phyloP scores from a whole-genome alignment of 1,140 invertebrate genomes.

The Pteromalus puparum region DNA sequence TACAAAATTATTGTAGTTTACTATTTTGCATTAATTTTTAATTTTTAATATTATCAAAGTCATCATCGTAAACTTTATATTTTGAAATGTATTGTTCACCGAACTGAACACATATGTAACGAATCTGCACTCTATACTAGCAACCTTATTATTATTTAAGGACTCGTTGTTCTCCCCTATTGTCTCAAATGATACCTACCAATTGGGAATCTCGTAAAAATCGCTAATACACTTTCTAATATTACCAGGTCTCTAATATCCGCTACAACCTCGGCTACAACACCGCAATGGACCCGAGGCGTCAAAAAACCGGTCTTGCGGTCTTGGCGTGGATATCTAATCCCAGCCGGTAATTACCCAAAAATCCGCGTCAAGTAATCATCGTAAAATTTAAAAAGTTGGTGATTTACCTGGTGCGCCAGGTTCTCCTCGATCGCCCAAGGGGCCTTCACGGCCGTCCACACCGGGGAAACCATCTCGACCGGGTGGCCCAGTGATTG shows the following conservation, averaged over 20 bases:
- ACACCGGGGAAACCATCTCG: constrained; percentile 78
- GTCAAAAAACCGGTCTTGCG: neutral
- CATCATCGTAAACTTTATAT: neutral
- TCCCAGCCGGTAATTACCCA: neutral
- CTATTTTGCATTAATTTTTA: neutral
- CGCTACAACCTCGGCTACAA: too few species aligned
- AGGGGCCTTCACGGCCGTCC: constrained; percentile 75
- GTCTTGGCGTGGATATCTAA: neutral
- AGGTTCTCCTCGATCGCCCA: constrained; percentile 81
- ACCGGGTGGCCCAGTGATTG: constrained; percentile 80
- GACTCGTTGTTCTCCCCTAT: too few species aligned
- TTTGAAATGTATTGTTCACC: neutral
- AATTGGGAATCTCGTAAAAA: neutral
- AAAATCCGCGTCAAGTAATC: neutral
- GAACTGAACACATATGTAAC: neutral
- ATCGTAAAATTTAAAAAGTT: constrained; percentile 11
- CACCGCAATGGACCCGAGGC: neutral
- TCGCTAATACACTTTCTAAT: neutral
- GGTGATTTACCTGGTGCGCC: constrained; percentile 75
- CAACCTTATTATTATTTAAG: too few species aligned
- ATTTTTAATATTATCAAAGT: constrained; percentile 1
- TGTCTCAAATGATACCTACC: too few species aligned
- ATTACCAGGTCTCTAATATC: neutral
- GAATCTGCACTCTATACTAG: too few species aligned
- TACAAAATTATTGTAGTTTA: neutral